These are phyloP conservation scores for Sebastes alutus DNA, from an alignment of 2,797 vertebrate species.

Conservation along the genomic window DNA sequence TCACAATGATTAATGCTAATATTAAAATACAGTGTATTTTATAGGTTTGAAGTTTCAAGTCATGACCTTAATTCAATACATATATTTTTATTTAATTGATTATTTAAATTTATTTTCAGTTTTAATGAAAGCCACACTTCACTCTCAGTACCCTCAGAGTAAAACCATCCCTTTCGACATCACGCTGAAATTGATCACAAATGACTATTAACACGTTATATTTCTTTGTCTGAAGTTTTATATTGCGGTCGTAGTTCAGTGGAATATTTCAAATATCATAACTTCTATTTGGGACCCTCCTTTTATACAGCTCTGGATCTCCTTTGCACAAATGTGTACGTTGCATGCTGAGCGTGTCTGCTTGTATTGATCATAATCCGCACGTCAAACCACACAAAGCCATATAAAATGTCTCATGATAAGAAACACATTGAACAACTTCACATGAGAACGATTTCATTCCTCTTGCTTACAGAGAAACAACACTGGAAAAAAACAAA, in stretches of 20 bases:
- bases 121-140: conserved; percentile 13
- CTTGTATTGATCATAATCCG: conserved; percentile 31
- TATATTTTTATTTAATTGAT: neutral
- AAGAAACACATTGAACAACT: conserved; percentile 37
- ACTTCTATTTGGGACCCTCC: neutral
- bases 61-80: neutral
- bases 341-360: conserved; percentile 19
- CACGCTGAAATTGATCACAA: neutral
- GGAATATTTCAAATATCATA: neutral
- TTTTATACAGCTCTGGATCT: conserved; percentile 4
- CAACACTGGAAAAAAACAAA: neutral
- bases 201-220: neutral
- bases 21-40: conserved; percentile 1
- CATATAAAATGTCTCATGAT: conserved; percentile 11
- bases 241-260: neutral
- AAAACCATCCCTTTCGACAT: conserved; percentile 17
- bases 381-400: conserved; percentile 29
- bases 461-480: conserved; percentile 3
- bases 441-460: conserved; percentile 2
- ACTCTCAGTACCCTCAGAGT: neutral
- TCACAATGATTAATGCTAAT: neutral
- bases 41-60: neutral
- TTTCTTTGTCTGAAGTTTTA: neutral
- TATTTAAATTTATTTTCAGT: neutral
- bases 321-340: neutral